phyloP scores from a whole-genome alignment of 37 sponge, comb jelly and placozoan genomes.

The Theonella swinhoei region DNA sequence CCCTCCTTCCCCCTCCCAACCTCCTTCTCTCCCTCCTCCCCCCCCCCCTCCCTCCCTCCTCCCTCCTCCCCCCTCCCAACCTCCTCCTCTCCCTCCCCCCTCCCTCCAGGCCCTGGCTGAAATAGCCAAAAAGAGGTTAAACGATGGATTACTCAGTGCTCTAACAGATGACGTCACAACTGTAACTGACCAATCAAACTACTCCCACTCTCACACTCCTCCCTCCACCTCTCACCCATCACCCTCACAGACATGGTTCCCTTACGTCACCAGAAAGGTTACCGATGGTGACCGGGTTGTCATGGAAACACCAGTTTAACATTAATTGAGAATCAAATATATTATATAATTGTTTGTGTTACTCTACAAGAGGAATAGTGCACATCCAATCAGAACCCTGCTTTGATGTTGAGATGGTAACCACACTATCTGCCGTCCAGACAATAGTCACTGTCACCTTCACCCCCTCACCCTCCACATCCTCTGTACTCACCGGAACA shows the following conservation, averaged over 20 bases:
- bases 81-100: no score
- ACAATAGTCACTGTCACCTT: not conserved
- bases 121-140: constrained; percentile 60
- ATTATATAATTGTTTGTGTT: no score
- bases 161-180: constrained; percentile 26
- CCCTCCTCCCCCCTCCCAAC: not conserved
- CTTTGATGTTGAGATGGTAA: not conserved
- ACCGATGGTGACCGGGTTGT: no score
- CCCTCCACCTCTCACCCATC: not conserved
- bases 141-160: constrained; percentile 31
- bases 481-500: not conserved
- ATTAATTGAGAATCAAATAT: no score
- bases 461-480: not conserved
- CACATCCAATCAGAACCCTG: not conserved
- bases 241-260: no score
- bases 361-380: no score
- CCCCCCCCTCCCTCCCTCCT: not conserved
- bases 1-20: no score
- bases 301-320: no score
- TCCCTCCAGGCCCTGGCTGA: constrained; percentile 69
- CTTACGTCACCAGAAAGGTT: no score
- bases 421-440: not conserved
- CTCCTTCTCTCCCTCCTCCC: not conserved
- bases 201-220: no score
- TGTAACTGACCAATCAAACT: no score